Percentiles rank a stretch among this genome's conserved stretches.
phyloP scores from a whole-genome alignment of 2,797 vertebrate genomes.

The Bovichtus variegatus region DNA sequence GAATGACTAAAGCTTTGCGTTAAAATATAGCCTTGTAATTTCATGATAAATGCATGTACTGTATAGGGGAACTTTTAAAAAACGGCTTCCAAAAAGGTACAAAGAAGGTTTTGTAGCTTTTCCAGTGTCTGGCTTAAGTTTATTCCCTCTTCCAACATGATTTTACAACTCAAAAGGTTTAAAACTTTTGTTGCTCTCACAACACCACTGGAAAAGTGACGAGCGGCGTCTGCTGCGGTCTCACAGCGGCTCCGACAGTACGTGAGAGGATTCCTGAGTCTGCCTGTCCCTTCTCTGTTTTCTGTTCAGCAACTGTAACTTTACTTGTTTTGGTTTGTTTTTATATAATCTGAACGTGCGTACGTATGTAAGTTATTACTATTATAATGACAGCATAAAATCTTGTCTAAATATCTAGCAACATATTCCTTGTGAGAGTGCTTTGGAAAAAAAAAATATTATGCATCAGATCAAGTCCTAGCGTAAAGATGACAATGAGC shows the following conservation, averaged over 20 bases:
- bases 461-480: constrained; percentile 87
- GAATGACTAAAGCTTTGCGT: constrained; percentile 16
- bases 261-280: constrained; percentile 56
- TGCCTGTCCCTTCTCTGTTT: constrained; percentile 64
- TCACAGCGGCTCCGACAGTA: constrained; percentile 22
- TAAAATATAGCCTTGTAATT: constrained; percentile 27
- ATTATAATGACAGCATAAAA: constrained; percentile 71
- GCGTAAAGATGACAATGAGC: constrained; percentile 84
- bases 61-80: constrained; percentile 27
- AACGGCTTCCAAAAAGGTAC: constrained; percentile 3
- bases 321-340: constrained; percentile 78
- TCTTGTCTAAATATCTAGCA: constrained; percentile 81
- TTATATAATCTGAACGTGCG: constrained; percentile 72
- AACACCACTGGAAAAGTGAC: constrained; percentile 29
- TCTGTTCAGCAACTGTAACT: constrained; percentile 69
- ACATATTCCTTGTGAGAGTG: constrained; percentile 82
- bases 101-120: constrained; percentile 32
- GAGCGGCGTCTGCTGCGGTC: not conserved
- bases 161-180: constrained; percentile 5
- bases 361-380: constrained; percentile 72
- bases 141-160: not conserved
- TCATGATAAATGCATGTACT: constrained; percentile 26
- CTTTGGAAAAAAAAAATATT: constrained; percentile 78
- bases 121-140: not conserved
- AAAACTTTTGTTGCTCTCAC: not conserved